Evolutionary conservation across 2,797 vertebrate genomes (phyloP).

Genomic region (Helostoma temminkii): DNA sequence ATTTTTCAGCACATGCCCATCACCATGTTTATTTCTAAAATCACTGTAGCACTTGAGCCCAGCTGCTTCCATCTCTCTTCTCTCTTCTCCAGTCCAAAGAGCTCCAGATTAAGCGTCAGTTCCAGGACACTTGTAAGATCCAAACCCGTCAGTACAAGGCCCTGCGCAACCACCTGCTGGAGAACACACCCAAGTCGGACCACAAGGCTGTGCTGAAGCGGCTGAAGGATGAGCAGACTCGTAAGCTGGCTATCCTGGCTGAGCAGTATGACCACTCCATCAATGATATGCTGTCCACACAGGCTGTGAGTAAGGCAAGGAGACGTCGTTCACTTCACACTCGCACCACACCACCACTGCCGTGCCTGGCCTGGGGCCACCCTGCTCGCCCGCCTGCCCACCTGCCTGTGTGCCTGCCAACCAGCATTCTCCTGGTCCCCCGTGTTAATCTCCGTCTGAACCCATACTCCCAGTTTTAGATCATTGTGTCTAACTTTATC

Average conservation of each 20-base stretch:
- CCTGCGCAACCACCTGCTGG: conserved; percentile 93
- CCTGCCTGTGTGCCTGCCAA: conserved; percentile 13
- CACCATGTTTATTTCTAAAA: conserved; percentile 1
- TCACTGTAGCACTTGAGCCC: conserved; percentile 60
- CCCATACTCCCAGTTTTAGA: conserved; percentile 3
- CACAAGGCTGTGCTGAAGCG: conserved; percentile 94
- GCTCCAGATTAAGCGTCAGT: conserved; percentile 96
- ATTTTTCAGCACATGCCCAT: not conserved
- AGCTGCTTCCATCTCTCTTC: conserved; percentile 62
- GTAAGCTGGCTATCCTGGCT: conserved; percentile 93
- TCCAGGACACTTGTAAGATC: conserved; percentile 98
- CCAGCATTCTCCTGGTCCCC: conserved; percentile 36
- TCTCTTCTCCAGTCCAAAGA: conserved; percentile 90
- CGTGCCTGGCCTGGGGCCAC: conserved; percentile 33
- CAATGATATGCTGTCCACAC: conserved; percentile 96
- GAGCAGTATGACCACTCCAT: conserved; percentile 97
- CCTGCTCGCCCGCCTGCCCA: conserved; percentile 28
- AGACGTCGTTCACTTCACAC: conserved; percentile 66
- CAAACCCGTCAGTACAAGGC: conserved; percentile 96
- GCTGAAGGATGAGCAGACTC: conserved; percentile 95
- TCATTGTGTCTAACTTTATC: not conserved
- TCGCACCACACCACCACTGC: conserved; percentile 64
- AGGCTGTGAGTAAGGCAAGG: conserved; percentile 89
- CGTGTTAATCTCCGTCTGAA: conserved; percentile 21
- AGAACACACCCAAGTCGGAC: conserved; percentile 93